Base-by-base conservation (phyloP, 2,797 vertebrate genomes). In the Aratinga solstitialis region DNA sequence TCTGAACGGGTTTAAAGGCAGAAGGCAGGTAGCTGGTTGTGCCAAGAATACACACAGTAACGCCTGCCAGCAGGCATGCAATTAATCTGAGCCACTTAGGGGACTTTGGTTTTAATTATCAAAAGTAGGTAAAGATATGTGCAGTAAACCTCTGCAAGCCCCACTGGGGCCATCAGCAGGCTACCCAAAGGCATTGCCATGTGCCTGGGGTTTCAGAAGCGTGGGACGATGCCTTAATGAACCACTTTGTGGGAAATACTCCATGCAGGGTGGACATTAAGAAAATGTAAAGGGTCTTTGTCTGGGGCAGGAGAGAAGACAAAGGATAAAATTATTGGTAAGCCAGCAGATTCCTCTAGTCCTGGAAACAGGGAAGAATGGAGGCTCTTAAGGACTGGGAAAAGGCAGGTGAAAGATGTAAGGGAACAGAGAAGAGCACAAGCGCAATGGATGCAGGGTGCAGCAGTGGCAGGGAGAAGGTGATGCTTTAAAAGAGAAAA, bases 31-130 rank as follows among this genome's bases (percentile, higher is more conserved):
- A 89, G 71, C 75, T 95, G 61, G 47, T 82, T 85, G 61, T 69
- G 93, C 90, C 92, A 87, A 85, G 93, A 93, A 91, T 74, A 87
- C 68, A 84, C 67, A 56, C 42, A 40, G 51, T 51, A 79, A 75
- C 82, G 62, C 65, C 81, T 93, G 88, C 85, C 90, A 94, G 91
- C 65, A 94, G 78, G 90, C 84, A 85, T 54, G 72, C 94, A 95
- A 96, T 93, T 95, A 95, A 93, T 94, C 94, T 26, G 13, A 96
- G 73, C 72, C 86, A 90, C 81, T 95, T 92, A 90, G 75, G 90
- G 73, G 75, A 75, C 50, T 95, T 93, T 62, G 72, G 3, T 94
- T 96, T 96, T 97, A 96, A 94, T 96, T 97, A 96, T 92, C 92
- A 97, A 94, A 96, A 74, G 75, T 80, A 96, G 93, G 89, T 94